These are phyloP conservation scores for Amphiprion percula DNA, from an alignment of 2,113 vertebrate genomes.

Conservation along the genomic window DNA sequence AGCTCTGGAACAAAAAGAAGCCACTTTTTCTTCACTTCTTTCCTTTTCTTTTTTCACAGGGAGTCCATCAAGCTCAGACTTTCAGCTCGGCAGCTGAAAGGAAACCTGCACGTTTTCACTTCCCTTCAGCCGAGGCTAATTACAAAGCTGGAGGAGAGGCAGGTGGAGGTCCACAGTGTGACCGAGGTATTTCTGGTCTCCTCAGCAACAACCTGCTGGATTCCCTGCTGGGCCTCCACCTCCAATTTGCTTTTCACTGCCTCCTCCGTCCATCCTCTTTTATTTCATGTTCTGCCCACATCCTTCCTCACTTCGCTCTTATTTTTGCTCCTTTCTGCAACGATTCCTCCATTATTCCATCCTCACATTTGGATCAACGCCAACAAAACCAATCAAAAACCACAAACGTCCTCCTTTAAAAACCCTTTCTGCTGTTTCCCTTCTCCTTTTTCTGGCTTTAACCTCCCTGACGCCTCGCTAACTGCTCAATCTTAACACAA, in stretches of 20 bases:
- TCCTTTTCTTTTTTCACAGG: neutral
- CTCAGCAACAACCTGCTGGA: slow-evolving; percentile 43
- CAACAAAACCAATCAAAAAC: neutral
- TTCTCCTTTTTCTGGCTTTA: no score
- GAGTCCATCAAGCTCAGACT: neutral
- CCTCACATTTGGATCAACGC: neutral
- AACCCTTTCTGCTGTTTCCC: no score
- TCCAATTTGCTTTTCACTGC: slow-evolving; percentile 22
- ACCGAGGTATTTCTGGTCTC: slow-evolving; percentile 45
- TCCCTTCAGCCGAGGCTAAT: slow-evolving; percentile 38
- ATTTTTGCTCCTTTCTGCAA: neutral
- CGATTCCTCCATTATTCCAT: neutral
- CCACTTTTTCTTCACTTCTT: no score
- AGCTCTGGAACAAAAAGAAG: neutral
- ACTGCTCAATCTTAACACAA: no score
- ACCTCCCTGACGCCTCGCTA: no score
- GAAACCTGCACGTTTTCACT: slow-evolving; percentile 19
- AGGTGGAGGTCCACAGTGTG: slow-evolving; percentile 42
- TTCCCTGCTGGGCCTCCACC: slow-evolving; percentile 35
- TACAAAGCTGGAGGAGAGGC: slow-evolving; percentile 43
- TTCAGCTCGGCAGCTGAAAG: neutral
- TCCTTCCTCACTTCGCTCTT: neutral
- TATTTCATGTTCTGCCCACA: slow-evolving; percentile 23
- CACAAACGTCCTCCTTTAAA: neutral
- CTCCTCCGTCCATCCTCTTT: slow-evolving; percentile 12